phyloP scores from a whole-genome alignment of 2,797 vertebrate genomes.

The Cynopterus sphinx region DNA sequence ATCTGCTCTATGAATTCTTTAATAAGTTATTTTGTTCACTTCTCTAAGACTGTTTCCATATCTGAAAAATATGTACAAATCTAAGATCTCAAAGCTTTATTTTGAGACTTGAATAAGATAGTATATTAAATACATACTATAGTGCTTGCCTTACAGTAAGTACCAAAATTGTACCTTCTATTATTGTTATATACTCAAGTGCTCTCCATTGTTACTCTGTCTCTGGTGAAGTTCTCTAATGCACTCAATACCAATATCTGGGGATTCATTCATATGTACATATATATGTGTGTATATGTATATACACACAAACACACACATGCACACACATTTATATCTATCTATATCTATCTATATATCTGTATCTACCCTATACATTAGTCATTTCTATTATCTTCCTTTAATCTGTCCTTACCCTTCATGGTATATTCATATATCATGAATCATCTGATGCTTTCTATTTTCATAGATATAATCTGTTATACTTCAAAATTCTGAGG shows the following conservation, averaged over 20 bases:
- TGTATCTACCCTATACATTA: background rate
- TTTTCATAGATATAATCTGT: background rate
- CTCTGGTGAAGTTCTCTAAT: background rate
- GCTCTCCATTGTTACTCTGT: background rate
- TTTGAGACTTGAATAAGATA: background rate
- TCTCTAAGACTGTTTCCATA: background rate
- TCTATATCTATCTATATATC: too few species aligned
- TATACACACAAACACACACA: too few species aligned
- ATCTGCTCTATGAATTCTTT: background rate
- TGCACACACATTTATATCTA: too few species aligned
- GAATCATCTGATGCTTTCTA: background rate
- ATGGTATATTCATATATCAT: background rate
- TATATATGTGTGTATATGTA: too few species aligned
- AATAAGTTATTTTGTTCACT: background rate
- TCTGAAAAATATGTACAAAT: background rate
- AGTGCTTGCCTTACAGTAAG: background rate
- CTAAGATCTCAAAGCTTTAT: background rate
- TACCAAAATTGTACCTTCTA: background rate
- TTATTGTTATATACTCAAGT: background rate
- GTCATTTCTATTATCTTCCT: background rate
- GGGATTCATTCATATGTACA: too few species aligned
- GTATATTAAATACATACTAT: background rate
- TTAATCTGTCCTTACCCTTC: background rate
- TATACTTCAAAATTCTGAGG: constrained; percentile 1
- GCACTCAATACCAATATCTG: background rate